A percentile compares a stretch with the other conserved stretches of the same genome.
These are phyloP conservation scores for Lycophotia porphyrea DNA, from an alignment of 2,888 invertebrate species.

Conservation along the genomic window DNA sequence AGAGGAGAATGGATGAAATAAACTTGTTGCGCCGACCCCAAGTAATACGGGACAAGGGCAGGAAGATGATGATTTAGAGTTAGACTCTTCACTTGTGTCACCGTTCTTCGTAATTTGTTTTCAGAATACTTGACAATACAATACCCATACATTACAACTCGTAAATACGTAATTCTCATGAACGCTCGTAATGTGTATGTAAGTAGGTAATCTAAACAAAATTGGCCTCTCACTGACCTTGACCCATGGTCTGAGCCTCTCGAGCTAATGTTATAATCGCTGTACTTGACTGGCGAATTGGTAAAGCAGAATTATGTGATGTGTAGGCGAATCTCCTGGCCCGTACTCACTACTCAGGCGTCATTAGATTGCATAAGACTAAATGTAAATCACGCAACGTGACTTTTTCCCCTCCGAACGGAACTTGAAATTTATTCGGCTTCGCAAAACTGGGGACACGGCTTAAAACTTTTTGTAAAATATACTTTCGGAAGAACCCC, in stretches of 20 bases:
- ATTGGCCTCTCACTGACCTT: conserved; percentile 27
- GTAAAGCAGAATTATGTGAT: conserved; percentile 13
- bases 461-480: not conserved
- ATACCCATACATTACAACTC: not conserved
- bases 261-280: conserved; percentile 22
- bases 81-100: not conserved
- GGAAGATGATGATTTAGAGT: not conserved
- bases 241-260: conserved; percentile 7
- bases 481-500: not conserved
- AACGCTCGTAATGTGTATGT: conserved; percentile 25
- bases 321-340: conserved; percentile 10
- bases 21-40: not conserved
- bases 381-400: conserved; percentile 11
- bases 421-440: conserved; percentile 26
- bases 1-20: not conserved
- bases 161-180: conserved; percentile 24
- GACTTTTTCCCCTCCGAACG: conserved; percentile 16
- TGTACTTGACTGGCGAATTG: not conserved
- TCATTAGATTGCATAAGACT: conserved; percentile 15
- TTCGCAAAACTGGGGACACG: conserved; percentile 4
- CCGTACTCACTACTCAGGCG: not conserved
- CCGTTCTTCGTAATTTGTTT: not conserved
- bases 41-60: not conserved
- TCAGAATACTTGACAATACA: not conserved
- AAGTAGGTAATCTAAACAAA: conserved; percentile 33